Evolutionary conservation across 2,797 vertebrate genomes (phyloP).

Genomic region (Gephyroberyx darwinii): DNA sequence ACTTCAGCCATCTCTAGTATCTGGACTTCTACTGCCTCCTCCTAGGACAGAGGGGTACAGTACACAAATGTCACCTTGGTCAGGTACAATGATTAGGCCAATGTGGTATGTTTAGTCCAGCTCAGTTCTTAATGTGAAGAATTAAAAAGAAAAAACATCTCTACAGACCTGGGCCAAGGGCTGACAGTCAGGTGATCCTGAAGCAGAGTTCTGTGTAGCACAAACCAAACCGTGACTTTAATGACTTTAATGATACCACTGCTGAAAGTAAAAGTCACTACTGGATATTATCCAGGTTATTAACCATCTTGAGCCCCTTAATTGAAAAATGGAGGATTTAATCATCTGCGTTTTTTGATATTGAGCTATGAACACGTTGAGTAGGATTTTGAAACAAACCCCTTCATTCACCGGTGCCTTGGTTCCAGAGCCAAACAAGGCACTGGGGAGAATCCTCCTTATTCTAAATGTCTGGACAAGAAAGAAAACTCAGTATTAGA

Average conservation of each 20-base stretch:
- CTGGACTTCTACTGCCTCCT: constrained; percentile 52
- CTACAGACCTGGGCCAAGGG: constrained; percentile 8
- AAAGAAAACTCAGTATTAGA: background rate
- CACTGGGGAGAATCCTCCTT: constrained; percentile 67
- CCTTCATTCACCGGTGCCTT: constrained; percentile 45
- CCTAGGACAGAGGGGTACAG: constrained; percentile 38
- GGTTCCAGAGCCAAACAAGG: constrained; percentile 57
- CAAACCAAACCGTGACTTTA: constrained; percentile 1
- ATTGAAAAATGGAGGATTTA: background rate
- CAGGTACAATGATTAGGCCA: too few relatives aligned
- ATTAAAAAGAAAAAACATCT: background rate
- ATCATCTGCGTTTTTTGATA: background rate
- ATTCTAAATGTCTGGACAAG: constrained; percentile 64
- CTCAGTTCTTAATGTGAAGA: background rate
- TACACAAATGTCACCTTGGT: too few relatives aligned
- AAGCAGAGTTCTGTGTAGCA: constrained; percentile 28
- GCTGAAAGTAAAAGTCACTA: background rate
- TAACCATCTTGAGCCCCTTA: too few relatives aligned
- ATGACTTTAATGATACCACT: too few relatives aligned
- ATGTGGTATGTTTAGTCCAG: background rate
- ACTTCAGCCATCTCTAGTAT: constrained; percentile 59
- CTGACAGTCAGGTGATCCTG: constrained; percentile 18
- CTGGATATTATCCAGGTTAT: background rate
- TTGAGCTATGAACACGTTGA: background rate
- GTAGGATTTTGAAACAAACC: too few relatives aligned